Percentiles rank a stretch among this genome's conserved stretches.
Evolutionary conservation across 2,888 invertebrate species (phyloP).

Genomic region (Cyaniris semiargus): DNA sequence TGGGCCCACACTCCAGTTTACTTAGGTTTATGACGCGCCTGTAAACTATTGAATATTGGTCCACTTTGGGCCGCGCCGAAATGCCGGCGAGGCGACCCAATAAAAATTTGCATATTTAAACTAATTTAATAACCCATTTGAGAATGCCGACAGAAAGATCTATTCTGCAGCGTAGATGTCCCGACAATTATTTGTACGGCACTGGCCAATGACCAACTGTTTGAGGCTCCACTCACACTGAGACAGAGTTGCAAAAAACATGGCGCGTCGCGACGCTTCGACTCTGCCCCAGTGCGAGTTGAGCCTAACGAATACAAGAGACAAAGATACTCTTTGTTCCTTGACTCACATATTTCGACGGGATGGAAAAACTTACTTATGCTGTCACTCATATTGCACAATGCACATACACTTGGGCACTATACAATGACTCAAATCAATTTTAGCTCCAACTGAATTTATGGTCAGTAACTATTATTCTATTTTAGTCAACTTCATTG

Average conservation of each 20-base stretch:
- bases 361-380: too few species aligned
- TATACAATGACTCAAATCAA: background rate
- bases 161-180: background rate
- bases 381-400: too few species aligned
- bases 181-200: background rate
- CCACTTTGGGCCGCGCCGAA: slow-evolving; percentile 61
- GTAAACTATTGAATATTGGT: slow-evolving; percentile 71
- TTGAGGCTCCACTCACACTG: too few species aligned
- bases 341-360: too few species aligned
- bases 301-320: too few species aligned
- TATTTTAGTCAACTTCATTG: background rate
- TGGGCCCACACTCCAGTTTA: slow-evolving; percentile 59
- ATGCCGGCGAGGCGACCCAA: slow-evolving; percentile 46
- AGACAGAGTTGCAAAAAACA: too few species aligned
- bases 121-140: slow-evolving; percentile 13
- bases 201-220: background rate
- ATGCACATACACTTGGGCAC: too few species aligned
- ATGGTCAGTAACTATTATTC: background rate
- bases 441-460: background rate
- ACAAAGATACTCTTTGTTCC: too few species aligned
- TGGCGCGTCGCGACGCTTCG: too few species aligned
- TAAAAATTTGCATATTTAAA: slow-evolving; percentile 24
- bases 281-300: too few species aligned
- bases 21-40: slow-evolving; percentile 75
- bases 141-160: slow-evolving; percentile 13